Evolutionary conservation across 2,888 invertebrate genomes (phyloP).

Genomic region (Dermolepida albohirtum): DNA sequence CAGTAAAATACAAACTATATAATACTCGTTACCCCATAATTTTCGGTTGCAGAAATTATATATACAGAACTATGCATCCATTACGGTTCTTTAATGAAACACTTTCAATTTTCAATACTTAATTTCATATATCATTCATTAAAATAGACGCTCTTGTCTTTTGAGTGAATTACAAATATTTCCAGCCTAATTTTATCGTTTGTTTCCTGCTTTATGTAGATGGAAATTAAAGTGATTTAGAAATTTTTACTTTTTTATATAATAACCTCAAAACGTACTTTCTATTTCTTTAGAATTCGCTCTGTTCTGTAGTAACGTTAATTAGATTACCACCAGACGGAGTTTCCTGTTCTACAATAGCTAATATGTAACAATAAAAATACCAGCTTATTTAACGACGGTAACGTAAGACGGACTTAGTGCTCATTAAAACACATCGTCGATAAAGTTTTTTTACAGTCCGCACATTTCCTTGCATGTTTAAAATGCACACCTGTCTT

Average conservation of each 20-base stretch:
- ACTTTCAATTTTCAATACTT: too few species aligned
- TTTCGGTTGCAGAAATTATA: too few species aligned
- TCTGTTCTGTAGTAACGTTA: slow-evolving; percentile 4
- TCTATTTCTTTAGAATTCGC: slow-evolving; percentile 17
- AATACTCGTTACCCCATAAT: too few species aligned
- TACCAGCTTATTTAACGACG: background rate
- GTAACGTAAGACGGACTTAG: too few species aligned
- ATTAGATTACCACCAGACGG: background rate
- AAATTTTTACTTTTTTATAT: slow-evolving; percentile 16
- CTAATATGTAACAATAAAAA: slow-evolving; percentile 5
- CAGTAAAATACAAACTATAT: too few species aligned
- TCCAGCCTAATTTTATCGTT: too few species aligned
- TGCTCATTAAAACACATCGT: background rate
- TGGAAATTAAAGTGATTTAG: background rate
- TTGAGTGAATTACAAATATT: too few species aligned
- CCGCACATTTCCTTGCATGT: background rate
- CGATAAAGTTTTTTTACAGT: background rate
- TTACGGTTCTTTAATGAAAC: too few species aligned
- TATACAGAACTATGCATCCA: too few species aligned
- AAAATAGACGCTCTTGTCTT: too few species aligned
- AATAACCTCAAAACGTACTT: slow-evolving; percentile 8
- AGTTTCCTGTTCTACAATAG: slow-evolving; percentile 1
- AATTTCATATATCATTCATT: too few species aligned
- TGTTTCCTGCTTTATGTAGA: slow-evolving; percentile 5
- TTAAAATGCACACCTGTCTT: background rate